These are phyloP conservation scores for Dryas iulia DNA, from an alignment of 1,140 invertebrate species.

Conservation along the genomic window DNA sequence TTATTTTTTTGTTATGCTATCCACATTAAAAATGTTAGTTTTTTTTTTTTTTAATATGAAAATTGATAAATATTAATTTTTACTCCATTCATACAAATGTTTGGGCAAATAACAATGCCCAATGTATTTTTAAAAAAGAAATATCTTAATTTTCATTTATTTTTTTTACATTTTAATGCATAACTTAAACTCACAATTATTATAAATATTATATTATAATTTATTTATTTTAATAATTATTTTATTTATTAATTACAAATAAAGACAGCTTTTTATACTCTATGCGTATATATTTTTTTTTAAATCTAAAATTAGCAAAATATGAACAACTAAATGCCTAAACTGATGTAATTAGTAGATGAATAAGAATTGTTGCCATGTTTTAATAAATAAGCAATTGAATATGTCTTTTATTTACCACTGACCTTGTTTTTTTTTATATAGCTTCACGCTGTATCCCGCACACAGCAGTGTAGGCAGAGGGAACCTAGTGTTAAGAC, in stretches of 20 bases:
- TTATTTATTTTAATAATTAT: not conserved
- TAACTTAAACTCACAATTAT: no score
- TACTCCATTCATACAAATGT: no score
- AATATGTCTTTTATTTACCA: constrained; percentile 6
- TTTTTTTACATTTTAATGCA: no score
- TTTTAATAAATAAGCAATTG: constrained; percentile 34
- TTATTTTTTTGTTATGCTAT: no score
- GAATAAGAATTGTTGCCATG: constrained; percentile 49
- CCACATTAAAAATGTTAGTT: no score
- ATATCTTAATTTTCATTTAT: no score
- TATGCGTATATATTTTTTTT: not conserved
- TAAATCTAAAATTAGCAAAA: not conserved
- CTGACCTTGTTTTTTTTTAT: not conserved
- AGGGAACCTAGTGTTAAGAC: no score
- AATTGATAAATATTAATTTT: no score
- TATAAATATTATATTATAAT: not conserved
- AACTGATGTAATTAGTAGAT: constrained; percentile 41
- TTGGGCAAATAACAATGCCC: no score
- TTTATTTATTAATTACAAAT: not conserved
- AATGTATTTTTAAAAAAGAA: no score
- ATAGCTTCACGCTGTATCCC: not conserved
- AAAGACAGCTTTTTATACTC: not conserved
- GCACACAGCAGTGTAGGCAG: no score
- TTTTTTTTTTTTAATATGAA: no score
- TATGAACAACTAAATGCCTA: constrained; percentile 14